Base-by-base conservation (phyloP, 2,797 vertebrate species). In the Chaunax sp. region DNA sequence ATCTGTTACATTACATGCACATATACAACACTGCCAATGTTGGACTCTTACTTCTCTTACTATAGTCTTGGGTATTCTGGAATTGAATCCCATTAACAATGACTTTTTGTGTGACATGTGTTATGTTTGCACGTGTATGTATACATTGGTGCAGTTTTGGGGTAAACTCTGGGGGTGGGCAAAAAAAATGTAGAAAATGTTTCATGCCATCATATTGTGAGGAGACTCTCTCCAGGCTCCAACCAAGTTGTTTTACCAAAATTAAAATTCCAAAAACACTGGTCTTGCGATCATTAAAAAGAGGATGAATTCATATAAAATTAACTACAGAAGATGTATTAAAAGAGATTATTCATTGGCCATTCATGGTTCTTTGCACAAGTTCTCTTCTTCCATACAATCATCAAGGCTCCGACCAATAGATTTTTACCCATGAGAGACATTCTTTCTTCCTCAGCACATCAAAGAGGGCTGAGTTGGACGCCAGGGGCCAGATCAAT, bases 401-500 rank as follows among this genome's bases (percentile, higher is more conserved):
- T 72, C 73, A 72, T 83, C 64, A 69, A 76, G 65, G 68, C 60
- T 72, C 47, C 0, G 4, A 59, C 26, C 41, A 60, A 69, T 16
- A 73, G 3, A 10, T 20, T 45, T 59, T 75, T 52, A 85, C 67
- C 70, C 59, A 71, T 71, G 59, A 79, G 79, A 73, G 80, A 83
- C 85, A 82, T 83, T 88, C 83, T 76, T 85, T 79, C 69, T 75
- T 77, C 73, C 74, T 65, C 68, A 65, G 66, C 64, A 86, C 88
- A 92, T 92, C 88, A 93, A 92, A 93, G 87, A 40, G 40, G 3
- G 68, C 66, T 41, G 66, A 80, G 78, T 82, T 33, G 55, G 84
- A 84, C 47, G 83, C 86, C 84, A 85, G 83, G 72, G 90, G 88
- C 87, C 84, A 89, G 86, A 91, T 91, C 89, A 85, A 90, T 92